These are phyloP conservation scores for Schizotus pectinicornis DNA, from an alignment of 2,888 invertebrate genomes.

Conservation along the genomic window DNA sequence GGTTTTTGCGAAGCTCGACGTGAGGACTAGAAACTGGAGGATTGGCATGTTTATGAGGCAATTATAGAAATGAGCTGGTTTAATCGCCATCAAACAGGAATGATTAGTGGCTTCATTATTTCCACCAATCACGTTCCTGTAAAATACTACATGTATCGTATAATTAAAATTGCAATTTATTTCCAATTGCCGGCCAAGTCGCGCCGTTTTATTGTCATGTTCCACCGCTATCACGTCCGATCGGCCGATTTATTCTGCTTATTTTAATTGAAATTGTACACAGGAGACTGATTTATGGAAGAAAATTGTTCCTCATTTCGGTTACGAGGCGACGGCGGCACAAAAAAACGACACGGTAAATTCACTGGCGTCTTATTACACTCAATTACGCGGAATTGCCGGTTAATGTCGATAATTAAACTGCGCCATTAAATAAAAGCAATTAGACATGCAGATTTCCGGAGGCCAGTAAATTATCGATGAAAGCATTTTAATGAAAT, in stretches of 20 bases:
- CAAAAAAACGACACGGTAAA: constrained; percentile 3
- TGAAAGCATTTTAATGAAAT: constrained; percentile 34
- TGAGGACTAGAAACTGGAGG: constrained; percentile 42
- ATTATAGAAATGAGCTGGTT: constrained; percentile 58
- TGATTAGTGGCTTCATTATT: constrained; percentile 59
- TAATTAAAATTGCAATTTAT: constrained; percentile 57
- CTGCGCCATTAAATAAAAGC: constrained; percentile 23
- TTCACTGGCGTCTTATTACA: constrained; percentile 19
- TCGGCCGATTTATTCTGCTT: constrained; percentile 46
- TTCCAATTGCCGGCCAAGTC: constrained; percentile 46
- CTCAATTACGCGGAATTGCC: constrained; percentile 25
- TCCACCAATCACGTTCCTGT: constrained; percentile 54
- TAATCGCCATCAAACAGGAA: constrained; percentile 55
- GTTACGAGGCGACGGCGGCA: too few species aligned
- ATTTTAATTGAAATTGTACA: constrained; percentile 48
- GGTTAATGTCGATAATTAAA: constrained; percentile 24
- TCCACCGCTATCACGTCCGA: constrained; percentile 44
- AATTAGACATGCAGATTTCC: constrained; percentile 27
- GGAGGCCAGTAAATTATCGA: constrained; percentile 30
- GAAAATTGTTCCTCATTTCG: constrained; percentile 17
- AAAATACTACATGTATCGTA: constrained; percentile 54
- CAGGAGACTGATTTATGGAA: constrained; percentile 37
- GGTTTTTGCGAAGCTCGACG: constrained; percentile 26
- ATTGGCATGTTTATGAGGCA: constrained; percentile 58
- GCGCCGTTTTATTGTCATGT: constrained; percentile 48